phyloP scores from a whole-genome alignment of 2,797 vertebrate species.

The Tangara arthus region DNA sequence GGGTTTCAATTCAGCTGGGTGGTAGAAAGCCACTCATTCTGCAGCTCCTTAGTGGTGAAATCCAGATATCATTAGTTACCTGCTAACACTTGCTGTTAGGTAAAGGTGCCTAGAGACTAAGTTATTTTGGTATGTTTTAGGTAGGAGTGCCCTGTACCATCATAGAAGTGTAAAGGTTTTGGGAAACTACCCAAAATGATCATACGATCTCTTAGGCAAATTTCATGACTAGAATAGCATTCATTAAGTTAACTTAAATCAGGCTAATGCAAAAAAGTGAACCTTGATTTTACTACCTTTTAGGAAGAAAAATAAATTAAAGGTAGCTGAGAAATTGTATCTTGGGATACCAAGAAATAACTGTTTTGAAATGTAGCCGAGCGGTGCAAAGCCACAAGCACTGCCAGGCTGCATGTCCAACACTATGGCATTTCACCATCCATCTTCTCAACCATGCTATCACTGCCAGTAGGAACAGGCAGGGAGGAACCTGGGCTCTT shows the following conservation, averaged over 20 bases:
- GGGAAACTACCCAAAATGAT: background rate
- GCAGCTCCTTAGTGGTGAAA: background rate
- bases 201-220: background rate
- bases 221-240: background rate
- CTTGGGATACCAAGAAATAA: background rate
- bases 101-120: background rate
- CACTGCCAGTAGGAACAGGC: fast-evolving
- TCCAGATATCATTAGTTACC: background rate
- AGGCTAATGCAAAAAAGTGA: no score
- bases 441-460: background rate
- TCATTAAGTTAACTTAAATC: background rate
- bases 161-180: background rate
- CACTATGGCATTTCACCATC: background rate
- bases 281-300: background rate
- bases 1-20: background rate
- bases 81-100: background rate
- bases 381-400: background rate
- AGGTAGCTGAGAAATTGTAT: background rate
- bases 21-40: background rate
- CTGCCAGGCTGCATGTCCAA: background rate
- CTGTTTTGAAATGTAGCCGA: fast-evolving
- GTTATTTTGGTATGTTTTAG: background rate
- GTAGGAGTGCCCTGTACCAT: fast-evolving
- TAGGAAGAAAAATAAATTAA: background rate
- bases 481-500: background rate